A percentile compares a stretch with the other conserved stretches of the same genome.
phyloP scores from a whole-genome alignment of 2,113 vertebrate species.

The Pao palembangensis region DNA sequence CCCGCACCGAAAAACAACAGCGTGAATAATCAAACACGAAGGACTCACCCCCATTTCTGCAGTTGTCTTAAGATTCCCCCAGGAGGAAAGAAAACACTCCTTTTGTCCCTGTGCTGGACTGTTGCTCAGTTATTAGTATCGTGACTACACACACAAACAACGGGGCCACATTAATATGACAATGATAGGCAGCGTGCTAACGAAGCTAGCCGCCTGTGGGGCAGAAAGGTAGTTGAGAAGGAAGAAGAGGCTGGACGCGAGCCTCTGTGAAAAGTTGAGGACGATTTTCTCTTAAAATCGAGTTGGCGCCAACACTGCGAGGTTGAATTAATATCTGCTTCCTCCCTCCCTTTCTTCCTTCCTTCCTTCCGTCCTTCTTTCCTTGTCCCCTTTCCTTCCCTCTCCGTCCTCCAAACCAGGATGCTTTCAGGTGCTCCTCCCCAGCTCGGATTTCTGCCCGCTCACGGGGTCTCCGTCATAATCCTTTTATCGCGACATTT shows the following conservation, averaged over 20 bases:
- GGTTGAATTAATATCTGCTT: conserved; percentile 42
- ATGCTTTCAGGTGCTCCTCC: conserved; percentile 43
- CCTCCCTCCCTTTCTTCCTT: conserved; percentile 37
- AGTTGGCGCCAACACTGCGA: conserved; percentile 64
- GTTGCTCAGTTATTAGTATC: conserved; percentile 43
- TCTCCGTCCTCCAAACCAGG: conserved; percentile 38
- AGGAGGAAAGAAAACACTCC: conserved; percentile 41
- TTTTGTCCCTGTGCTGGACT: conserved; percentile 53
- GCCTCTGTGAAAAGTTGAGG: background rate
- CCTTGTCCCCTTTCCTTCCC: conserved; percentile 44
- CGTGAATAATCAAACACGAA: conserved; percentile 7
- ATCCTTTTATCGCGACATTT: background rate
- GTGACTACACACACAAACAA: conserved; percentile 32
- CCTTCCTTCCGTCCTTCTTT: conserved; percentile 39
- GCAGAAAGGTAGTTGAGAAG: background rate
- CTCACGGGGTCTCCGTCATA: background rate
- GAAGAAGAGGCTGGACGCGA: background rate
- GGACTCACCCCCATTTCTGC: conserved; percentile 68
- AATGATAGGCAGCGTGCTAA: conserved; percentile 53
- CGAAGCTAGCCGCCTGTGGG: conserved; percentile 35
- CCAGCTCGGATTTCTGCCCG: conserved; percentile 18
- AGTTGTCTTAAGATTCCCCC: conserved; percentile 29
- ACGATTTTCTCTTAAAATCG: conserved; percentile 20
- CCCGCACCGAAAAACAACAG: conserved; percentile 12
- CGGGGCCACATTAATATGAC: conserved; percentile 54